phyloP scores from a whole-genome alignment of 64 coral and sea anemone species.

The Hydrozoanthus tunicans region DNA sequence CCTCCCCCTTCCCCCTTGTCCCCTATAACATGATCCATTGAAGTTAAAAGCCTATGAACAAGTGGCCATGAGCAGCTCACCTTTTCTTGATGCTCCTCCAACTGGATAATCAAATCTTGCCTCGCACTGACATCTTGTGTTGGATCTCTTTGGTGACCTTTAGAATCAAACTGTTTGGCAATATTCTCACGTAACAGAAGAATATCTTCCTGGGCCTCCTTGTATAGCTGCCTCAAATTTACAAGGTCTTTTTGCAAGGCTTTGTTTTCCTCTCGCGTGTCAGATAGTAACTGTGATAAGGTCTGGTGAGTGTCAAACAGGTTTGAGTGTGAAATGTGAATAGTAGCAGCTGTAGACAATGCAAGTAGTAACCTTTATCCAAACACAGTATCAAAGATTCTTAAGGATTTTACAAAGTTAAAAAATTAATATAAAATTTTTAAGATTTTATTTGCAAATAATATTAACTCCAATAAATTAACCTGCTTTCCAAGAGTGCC shows the following conservation, averaged over 20 bases:
- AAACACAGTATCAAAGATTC: too few relatives aligned
- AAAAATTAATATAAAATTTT: too few relatives aligned
- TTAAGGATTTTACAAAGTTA: too few relatives aligned
- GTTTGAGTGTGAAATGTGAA: neutral
- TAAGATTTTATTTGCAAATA: too few relatives aligned
- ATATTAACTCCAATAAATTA: too few relatives aligned
- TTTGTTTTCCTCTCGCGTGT: constrained; percentile 85
- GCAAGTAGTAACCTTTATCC: too few relatives aligned
- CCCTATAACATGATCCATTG: too few relatives aligned
- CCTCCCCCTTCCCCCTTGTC: neutral
- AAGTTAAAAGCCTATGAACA: too few relatives aligned
- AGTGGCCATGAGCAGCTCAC: neutral
- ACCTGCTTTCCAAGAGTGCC: too few relatives aligned
- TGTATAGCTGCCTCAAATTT: constrained; percentile 77
- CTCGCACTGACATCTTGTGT: constrained; percentile 67
- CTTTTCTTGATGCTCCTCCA: constrained; percentile 92
- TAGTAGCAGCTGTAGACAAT: too few relatives aligned
- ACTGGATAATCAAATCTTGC: constrained; percentile 74
- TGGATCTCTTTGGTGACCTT: constrained; percentile 20
- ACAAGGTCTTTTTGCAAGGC: constrained; percentile 82
- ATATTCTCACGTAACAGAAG: constrained; percentile 75
- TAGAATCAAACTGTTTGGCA: constrained; percentile 59
- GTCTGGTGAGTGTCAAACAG: constrained; percentile 34
- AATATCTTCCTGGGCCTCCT: constrained; percentile 95
- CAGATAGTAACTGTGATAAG: constrained; percentile 84